Evolutionary conservation across 2,888 invertebrate genomes (phyloP).

Genomic region (Hetaerina titia): DNA sequence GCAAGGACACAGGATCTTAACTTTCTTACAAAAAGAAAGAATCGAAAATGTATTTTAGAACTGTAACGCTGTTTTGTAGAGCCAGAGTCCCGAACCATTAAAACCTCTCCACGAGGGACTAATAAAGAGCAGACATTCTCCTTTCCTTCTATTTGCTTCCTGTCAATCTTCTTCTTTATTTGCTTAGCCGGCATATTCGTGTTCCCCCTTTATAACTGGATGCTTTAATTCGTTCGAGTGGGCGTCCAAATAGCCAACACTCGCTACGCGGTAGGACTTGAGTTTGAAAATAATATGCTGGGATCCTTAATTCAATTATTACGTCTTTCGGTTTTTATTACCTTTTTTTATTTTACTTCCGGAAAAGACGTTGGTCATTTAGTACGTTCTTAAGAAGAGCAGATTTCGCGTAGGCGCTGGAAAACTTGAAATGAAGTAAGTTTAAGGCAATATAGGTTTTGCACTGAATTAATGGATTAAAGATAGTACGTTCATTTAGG

Average conservation of each 20-base stretch:
- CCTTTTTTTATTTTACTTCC: conserved; percentile 39
- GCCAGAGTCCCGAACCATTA: background rate
- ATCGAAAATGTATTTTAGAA: background rate
- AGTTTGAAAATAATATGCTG: background rate
- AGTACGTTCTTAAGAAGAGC: background rate
- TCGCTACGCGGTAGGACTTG: conserved; percentile 8
- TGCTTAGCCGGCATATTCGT: conserved; percentile 37
- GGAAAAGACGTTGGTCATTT: conserved; percentile 20
- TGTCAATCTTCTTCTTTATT: conserved; percentile 8
- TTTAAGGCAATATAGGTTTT: background rate
- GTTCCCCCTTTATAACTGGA: conserved; percentile 27
- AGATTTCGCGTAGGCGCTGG: conserved; percentile 35
- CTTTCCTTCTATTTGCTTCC: background rate
- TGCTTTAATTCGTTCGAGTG: conserved; percentile 61
- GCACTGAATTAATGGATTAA: too few relatives aligned
- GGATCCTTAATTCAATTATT: conserved; percentile 61
- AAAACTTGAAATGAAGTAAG: background rate
- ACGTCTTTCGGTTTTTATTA: background rate
- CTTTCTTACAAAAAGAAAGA: background rate
- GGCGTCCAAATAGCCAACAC: conserved; percentile 41
- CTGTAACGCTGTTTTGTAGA: background rate
- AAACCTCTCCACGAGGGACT: background rate
- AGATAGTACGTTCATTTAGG: too few relatives aligned
- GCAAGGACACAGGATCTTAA: background rate
- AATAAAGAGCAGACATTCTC: background rate